phyloP scores from a whole-genome alignment of 2,797 vertebrate genomes.

The Pogoniulus pusillus region DNA sequence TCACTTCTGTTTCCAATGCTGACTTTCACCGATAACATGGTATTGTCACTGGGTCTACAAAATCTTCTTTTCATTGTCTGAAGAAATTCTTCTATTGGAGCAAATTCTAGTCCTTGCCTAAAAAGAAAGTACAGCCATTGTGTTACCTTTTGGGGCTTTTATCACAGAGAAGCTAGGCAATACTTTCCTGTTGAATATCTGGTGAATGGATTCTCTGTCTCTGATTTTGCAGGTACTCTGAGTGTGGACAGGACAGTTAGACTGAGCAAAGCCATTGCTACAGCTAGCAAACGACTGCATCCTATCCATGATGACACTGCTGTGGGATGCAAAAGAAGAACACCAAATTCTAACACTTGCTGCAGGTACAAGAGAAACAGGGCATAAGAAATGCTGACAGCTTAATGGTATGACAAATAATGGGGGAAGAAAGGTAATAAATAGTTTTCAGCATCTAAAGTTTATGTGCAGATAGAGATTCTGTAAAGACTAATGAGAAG shows the following conservation, averaged over 20 bases:
- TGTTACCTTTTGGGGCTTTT: background rate
- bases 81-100: background rate
- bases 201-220: background rate
- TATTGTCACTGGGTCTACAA: background rate
- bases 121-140: background rate
- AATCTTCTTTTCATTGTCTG: background rate
- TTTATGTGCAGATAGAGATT: background rate
- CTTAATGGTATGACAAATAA: background rate
- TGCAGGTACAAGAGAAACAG: background rate
- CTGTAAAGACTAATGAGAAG: background rate
- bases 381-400: background rate
- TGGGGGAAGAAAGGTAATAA: background rate
- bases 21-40: fast-evolving
- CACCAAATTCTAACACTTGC: background rate
- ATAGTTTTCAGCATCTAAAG: background rate
- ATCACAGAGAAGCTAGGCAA: background rate
- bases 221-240: background rate
- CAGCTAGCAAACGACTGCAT: background rate
- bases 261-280: background rate
- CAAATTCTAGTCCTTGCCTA: background rate
- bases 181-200: background rate
- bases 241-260: background rate
- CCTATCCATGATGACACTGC: background rate
- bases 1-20: background rate
- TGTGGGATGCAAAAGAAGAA: background rate